These are phyloP conservation scores for Hippopotamyrus pictus DNA, from an alignment of 2,797 vertebrate species.

Conservation along the genomic window DNA sequence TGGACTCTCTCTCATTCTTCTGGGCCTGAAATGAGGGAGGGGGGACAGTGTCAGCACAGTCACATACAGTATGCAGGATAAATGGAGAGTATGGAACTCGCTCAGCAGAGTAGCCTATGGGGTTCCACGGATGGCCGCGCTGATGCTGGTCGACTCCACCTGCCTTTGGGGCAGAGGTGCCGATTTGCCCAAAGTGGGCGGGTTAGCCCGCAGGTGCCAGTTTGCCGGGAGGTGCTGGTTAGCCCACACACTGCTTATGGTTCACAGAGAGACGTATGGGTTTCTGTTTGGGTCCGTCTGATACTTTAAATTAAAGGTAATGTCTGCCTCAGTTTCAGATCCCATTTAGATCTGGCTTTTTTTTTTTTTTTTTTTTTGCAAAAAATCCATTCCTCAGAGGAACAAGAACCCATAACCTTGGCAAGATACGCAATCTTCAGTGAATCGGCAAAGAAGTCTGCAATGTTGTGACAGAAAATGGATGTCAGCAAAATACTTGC, in stretches of 20 bases:
- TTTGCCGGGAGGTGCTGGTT: background rate
- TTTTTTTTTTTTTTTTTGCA: background rate
- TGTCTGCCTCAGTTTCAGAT: constrained; percentile 13
- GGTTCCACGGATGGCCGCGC: background rate
- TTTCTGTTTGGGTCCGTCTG: background rate
- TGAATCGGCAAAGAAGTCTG: background rate
- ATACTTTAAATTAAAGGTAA: background rate
- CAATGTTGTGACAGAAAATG: background rate
- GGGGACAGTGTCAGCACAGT: background rate
- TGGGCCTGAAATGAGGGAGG: constrained; percentile 71
- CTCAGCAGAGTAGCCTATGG: background rate
- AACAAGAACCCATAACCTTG: background rate
- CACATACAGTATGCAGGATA: background rate
- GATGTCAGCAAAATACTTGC: background rate
- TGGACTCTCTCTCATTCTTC: constrained; percentile 98
- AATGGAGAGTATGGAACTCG: background rate
- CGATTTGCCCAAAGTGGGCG: background rate
- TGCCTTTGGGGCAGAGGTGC: background rate
- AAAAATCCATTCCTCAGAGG: background rate
- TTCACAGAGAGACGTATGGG: background rate
- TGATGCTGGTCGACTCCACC: background rate
- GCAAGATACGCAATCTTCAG: background rate
- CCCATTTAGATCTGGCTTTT: background rate
- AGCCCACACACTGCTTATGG: background rate
- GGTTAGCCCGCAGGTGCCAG: too few relatives aligned